Conservation (phyloP, 2,888 invertebrate species). For the Drosophila conformis region DNA sequence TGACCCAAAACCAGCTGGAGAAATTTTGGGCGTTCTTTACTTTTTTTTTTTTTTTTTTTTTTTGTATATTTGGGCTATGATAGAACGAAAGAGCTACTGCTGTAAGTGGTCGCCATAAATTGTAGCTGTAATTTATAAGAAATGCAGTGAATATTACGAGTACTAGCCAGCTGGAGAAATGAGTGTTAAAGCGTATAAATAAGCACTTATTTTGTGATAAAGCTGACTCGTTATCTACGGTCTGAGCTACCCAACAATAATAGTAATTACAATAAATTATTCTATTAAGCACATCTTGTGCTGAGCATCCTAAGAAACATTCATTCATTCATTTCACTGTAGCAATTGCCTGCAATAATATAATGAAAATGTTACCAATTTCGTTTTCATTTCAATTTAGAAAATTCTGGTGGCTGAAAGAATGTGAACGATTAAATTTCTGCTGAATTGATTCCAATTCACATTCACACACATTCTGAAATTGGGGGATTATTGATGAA, state of each 20-base stretch:
- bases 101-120: conserved; percentile 57
- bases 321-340: conserved; percentile 20
- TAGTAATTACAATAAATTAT: conserved; percentile 65
- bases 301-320: conserved; percentile 13
- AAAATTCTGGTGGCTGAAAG: conserved; percentile 8
- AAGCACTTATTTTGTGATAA: conserved; percentile 61
- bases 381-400: conserved; percentile 16
- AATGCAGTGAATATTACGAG: conserved; percentile 49
- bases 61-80: conserved; percentile 2
- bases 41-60: not conserved
- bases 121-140: conserved; percentile 52
- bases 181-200: conserved; percentile 58
- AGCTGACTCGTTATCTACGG: conserved; percentile 48
- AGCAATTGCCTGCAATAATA: not conserved
- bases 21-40: conserved; percentile 9
- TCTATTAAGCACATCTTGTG: conserved; percentile 46
- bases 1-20: conserved; percentile 30
- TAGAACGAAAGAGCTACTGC: conserved; percentile 35
- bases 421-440: conserved; percentile 25
- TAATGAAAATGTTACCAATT: conserved; percentile 11
- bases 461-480: not conserved
- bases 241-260: conserved; percentile 27
- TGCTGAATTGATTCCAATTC: conserved; percentile 27
- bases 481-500: conserved; percentile 2
- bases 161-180: conserved; percentile 22